Evolutionary conservation across 1,140 invertebrate genomes (phyloP), one percentile per base, ranked within the genome.

Genomic region (Lepidurus couesii): DNA sequence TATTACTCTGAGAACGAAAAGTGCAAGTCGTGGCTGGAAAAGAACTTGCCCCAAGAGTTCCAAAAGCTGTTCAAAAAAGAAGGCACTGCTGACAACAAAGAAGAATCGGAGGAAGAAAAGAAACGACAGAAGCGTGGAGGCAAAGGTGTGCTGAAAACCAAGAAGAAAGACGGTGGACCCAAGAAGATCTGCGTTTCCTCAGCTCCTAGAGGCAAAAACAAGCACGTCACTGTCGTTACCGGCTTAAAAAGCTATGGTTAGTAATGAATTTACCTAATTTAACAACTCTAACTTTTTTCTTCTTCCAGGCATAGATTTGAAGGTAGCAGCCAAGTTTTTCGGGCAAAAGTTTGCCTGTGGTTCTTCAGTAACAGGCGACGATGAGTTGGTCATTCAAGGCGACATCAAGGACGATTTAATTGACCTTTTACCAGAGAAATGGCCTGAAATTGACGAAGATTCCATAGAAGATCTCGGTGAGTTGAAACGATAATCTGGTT

Each of bases 321-420:
- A 99, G 87, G 93, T 96, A 80, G 98, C 98, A 77, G 93, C 96
- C 73, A 99, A 99, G 85, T 97, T 96, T 85, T 99, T 99, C 88
- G 95, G 96, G 45, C 93, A 93, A 78, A 96, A 95, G 86, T 99
- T 99, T 89, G 96, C 98, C 7, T 99, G 98, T 88, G 97, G 98
- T 10, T 97, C 96, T 21, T 99, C 97, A 24, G 96, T 99, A 0
- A 98, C 96, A 45, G 97, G 96, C 13, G 96, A 98, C 80, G 97
- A 99, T 89, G 98, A 99, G 88, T 98, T 99, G 84, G 97, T 99
- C 7, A 98, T 99, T 84, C 98, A 99, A 87, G 98, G 95, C 78
- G 95, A 97, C 87, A 94, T 98, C 0, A 98, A 98, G 86, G 96
- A 98, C 88, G 97, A 98, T 82, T 86, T 99, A 3, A 96, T 98